Evolutionary conservation across 2,113 vertebrate species (phyloP).

Genomic region (Sterrhoptilus dennistouni): DNA sequence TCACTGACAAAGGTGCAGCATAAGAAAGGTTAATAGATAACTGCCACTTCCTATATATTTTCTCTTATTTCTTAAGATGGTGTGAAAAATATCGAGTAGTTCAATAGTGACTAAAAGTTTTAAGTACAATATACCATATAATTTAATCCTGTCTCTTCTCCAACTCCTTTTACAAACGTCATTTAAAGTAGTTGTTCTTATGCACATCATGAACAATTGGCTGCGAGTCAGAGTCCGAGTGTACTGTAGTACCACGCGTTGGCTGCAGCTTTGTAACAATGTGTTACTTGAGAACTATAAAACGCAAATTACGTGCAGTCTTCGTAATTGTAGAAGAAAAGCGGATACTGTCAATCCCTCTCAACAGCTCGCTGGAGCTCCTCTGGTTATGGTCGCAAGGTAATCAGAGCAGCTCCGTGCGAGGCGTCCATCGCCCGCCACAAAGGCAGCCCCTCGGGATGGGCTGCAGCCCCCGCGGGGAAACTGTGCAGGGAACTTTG

Average conservation of each 20-base stretch:
- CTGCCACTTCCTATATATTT: background rate
- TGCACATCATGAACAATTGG: background rate
- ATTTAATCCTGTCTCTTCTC: background rate
- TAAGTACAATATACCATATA: background rate
- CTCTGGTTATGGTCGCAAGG: background rate
- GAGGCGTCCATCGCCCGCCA: background rate
- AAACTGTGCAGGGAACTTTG: constrained; percentile 10
- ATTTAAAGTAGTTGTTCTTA: background rate
- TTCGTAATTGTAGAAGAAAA: background rate
- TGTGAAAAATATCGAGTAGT: background rate
- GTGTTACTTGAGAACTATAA: background rate
- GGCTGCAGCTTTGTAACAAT: background rate
- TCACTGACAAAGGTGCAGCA: background rate
- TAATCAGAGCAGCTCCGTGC: background rate
- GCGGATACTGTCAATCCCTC: background rate
- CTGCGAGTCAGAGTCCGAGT: background rate
- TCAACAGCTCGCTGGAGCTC: background rate
- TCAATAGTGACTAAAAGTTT: background rate
- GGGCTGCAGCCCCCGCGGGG: background rate
- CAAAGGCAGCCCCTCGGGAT: background rate
- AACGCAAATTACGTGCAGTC: background rate
- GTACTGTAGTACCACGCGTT: background rate
- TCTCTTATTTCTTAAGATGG: background rate
- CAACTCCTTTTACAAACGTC: background rate
- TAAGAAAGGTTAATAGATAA: background rate